Percentiles rank a stretch among this genome's conserved stretches.
These are phyloP conservation scores for Reinhardtius hippoglossoides DNA, from an alignment of 2,113 vertebrate genomes.

Conservation along the genomic window DNA sequence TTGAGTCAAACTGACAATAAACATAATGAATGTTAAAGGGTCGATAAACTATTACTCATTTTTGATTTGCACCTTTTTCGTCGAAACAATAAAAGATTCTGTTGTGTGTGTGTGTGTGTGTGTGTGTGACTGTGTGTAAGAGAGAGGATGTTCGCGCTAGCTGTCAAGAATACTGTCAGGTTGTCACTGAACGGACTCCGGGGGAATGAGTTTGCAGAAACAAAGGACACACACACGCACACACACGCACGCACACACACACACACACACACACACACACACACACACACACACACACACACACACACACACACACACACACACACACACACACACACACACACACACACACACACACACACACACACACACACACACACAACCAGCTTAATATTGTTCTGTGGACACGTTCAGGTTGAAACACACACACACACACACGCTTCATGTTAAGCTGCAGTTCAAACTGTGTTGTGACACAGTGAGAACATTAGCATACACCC, in stretches of 20 bases:
- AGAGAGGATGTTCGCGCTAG: constrained; percentile 4
- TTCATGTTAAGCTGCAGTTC: neutral
- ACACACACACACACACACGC: neutral
- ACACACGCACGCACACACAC: constrained; percentile 8
- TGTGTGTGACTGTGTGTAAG: neutral
- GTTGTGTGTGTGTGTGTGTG: no score
- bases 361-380: constrained; percentile 13
- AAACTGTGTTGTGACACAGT: neutral
- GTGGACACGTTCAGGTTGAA: neutral
- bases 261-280: neutral
- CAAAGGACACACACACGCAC: constrained; percentile 27
- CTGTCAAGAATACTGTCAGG: constrained; percentile 56
- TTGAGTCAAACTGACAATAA: neutral
- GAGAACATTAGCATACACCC: neutral
- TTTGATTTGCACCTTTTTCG: neutral
- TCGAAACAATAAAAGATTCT: neutral
- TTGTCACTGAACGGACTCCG: constrained; percentile 59
- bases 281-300: constrained; percentile 12
- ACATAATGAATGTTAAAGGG: neutral
- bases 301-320: neutral
- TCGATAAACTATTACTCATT: neutral
- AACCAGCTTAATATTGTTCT: neutral
- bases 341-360: neutral
- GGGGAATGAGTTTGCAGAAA: constrained; percentile 67
- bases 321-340: constrained; percentile 9